These are phyloP conservation scores for Leucopsar rothschildi DNA, from an alignment of 2,113 vertebrate species.

Conservation along the genomic window DNA sequence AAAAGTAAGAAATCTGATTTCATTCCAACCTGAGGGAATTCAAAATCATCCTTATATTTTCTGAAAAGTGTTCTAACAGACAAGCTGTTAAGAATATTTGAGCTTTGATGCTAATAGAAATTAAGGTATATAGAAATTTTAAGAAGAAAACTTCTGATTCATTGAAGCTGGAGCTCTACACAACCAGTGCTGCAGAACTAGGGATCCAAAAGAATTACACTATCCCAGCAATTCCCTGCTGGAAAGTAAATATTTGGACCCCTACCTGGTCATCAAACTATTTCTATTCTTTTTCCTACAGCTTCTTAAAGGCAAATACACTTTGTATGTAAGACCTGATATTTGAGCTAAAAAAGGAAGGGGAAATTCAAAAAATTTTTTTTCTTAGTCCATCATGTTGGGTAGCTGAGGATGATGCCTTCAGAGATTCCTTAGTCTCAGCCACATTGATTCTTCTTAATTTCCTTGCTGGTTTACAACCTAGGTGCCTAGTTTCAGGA, in stretches of 20 bases:
- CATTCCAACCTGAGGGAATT: neutral
- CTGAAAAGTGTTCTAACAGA: neutral
- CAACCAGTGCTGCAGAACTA: neutral
- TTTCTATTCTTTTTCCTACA: neutral
- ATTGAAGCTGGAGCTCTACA: neutral
- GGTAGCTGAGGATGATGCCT: neutral
- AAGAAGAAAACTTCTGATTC: neutral
- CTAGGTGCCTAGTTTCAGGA: neutral
- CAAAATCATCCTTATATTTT: neutral
- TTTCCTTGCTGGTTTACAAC: neutral
- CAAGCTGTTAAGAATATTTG: neutral
- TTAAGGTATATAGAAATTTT: neutral
- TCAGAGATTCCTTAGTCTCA: neutral
- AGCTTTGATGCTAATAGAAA: neutral
- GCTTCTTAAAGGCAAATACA: neutral
- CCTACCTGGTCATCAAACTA: neutral
- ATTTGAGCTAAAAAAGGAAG: neutral
- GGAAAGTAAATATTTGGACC: neutral
- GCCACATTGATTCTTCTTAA: neutral
- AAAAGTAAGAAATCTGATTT: neutral
- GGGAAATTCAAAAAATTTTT: neutral
- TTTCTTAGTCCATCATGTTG: neutral
- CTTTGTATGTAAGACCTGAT: neutral
- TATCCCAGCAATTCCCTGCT: neutral
- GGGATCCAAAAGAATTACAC: neutral